These are phyloP conservation scores for Glaucidium brasilianum DNA, from an alignment of 2,113 vertebrate species.

Conservation along the genomic window DNA sequence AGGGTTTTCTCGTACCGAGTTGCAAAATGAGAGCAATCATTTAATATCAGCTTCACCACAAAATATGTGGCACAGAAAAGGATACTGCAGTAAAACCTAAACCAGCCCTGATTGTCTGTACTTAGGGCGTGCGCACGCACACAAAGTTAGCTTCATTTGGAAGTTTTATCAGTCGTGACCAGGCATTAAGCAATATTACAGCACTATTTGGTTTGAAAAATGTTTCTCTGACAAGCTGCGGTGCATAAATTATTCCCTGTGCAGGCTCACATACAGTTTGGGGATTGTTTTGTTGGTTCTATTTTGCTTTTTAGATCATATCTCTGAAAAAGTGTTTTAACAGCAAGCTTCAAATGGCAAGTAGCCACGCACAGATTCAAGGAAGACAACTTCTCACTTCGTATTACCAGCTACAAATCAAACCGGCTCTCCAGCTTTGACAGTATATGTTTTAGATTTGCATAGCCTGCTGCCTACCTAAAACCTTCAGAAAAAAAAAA, in stretches of 20 bases:
- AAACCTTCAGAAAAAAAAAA: slow-evolving; percentile 44
- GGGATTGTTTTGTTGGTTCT: background rate
- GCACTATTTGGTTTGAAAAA: background rate
- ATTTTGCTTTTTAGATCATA: background rate
- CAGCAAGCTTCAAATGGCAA: background rate
- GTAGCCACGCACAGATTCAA: background rate
- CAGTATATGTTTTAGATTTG: background rate
- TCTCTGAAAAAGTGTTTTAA: background rate
- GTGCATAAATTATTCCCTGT: background rate
- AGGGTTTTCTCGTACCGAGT: background rate
- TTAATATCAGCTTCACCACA: background rate
- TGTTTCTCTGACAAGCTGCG: background rate
- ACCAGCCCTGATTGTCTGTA: background rate
- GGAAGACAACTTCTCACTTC: background rate
- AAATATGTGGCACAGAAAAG: background rate
- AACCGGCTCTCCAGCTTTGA: background rate
- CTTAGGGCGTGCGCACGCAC: background rate
- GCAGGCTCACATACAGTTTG: background rate
- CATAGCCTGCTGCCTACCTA: background rate
- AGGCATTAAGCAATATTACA: background rate
- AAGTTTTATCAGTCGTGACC: background rate
- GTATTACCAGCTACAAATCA: background rate
- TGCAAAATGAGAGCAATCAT: background rate
- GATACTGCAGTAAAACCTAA: background rate
- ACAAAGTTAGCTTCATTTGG: background rate